Evolutionary conservation across 2,113 vertebrate species (phyloP).

Genomic region (Nibea coibor): DNA sequence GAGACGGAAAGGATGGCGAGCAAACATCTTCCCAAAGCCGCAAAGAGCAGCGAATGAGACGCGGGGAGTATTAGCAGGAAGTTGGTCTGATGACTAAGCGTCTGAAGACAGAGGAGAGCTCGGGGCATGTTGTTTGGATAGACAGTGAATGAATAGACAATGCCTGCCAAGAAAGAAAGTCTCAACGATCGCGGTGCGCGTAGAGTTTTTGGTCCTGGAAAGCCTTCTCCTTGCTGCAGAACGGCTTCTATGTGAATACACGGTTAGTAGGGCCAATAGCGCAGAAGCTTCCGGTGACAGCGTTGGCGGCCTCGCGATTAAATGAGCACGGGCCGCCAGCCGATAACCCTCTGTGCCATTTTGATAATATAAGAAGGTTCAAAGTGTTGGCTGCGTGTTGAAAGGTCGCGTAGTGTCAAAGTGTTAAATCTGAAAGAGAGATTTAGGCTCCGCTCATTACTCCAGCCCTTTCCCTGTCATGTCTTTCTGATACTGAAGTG

Average conservation of each 20-base stretch:
- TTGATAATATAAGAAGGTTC: neutral
- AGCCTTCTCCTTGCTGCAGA: neutral
- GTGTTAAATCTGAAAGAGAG: constrained; percentile 7
- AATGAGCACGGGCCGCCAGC: neutral
- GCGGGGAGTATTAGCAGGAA: constrained; percentile 59
- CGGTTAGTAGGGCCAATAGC: neutral
- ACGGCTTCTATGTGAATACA: neutral
- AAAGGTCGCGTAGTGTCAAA: neutral
- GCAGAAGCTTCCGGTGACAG: neutral
- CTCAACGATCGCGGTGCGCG: constrained; percentile 26
- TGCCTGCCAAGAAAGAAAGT: constrained; percentile 54
- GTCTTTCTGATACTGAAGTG: constrained; percentile 10
- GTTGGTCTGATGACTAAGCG: constrained; percentile 72
- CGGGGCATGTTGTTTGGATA: constrained; percentile 60
- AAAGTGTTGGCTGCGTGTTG: neutral
- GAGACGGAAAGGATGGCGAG: constrained; percentile 16
- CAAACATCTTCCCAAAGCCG: constrained; percentile 53
- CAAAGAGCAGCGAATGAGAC: constrained; percentile 55
- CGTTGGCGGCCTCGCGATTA: neutral
- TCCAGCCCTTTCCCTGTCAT: neutral
- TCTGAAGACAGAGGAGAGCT: constrained; percentile 62
- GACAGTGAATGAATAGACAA: constrained; percentile 59
- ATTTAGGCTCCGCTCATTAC: neutral
- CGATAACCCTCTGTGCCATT: neutral
- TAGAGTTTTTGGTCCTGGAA: neutral